Conservation (phyloP, 2,797 vertebrate species). For the Dermochelys coriacea region DNA sequence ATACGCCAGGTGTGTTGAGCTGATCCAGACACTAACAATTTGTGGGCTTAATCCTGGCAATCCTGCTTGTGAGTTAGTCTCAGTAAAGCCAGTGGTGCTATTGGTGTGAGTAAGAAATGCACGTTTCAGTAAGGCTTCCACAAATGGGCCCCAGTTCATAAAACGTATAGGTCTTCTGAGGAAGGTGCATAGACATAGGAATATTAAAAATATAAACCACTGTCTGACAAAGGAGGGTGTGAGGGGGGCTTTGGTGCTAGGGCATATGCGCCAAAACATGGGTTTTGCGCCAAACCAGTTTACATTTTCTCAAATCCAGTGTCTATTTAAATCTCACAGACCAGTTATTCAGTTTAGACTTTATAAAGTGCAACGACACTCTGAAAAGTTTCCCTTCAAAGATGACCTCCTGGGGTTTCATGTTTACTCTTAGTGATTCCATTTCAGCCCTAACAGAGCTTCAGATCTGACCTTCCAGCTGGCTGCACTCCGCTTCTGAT, state of each 20-base stretch:
- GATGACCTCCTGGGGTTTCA: accelerated
- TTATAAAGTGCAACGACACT: neutral
- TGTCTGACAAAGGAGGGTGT: neutral
- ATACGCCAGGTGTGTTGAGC: conserved; percentile 91
- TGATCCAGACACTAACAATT: neutral
- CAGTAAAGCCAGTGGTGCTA: neutral
- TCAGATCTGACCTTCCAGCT: neutral
- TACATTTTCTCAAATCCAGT: neutral
- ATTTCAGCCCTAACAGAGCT: neutral
- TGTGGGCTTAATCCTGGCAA: neutral
- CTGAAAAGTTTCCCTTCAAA: neutral
- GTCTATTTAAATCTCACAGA: neutral
- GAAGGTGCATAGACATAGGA: neutral
- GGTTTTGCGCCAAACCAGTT: neutral
- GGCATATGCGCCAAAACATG: too few relatives aligned
- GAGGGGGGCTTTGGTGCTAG: neutral
- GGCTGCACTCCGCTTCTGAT: neutral
- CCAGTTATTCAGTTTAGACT: neutral
- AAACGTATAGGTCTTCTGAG: neutral
- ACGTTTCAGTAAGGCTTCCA: neutral
- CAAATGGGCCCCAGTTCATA: accelerated
- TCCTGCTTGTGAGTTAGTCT: neutral
- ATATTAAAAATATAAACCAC: accelerated
- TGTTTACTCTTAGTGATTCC: neutral
- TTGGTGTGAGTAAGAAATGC: neutral